Evolutionary conservation across 1,140 invertebrate genomes (phyloP), one percentile per base, ranked within the genome.

Genomic region (Arion vulgaris): DNA sequence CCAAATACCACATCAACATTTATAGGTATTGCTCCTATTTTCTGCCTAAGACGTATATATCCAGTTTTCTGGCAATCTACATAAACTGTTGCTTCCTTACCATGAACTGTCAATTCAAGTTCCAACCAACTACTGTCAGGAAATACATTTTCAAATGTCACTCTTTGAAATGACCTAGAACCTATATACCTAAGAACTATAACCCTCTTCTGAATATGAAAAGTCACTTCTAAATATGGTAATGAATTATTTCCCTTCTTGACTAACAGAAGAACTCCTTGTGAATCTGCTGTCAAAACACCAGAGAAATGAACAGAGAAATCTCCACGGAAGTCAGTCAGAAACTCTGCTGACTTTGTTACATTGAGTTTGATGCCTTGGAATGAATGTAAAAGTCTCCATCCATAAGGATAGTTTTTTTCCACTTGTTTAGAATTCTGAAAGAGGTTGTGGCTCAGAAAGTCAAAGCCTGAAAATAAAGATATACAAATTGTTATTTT

Each of bases 121-220:
- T 71, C 68, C 49, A 62, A 74, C 86, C 86, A 87, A 36, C 81
- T 62, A 15, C 39, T 36, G 32, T 78, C 38, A 36, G 85, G 84
- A 23, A 81, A 81, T 23, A 84, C 84, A 69, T 77, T 53, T 74
- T 62, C 36, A 41, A 86, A 32, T 0, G 57, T 80, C 11, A 85
- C 82, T 34, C 88, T 77, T 71, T 88, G 87, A 68, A 85, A 87
- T 19, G 88, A 89, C 66, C 32, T 82, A 5, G 74, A 79, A 19
- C 88, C 88, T 36, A 85, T 79, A 68, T 89, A 89, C 74, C 86
- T 83, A 11, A 89, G 49, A n/a, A 86, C 79, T 38, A 89, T 23
- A 32, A 79, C 69, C 34, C 74, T 80, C 23, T 78, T 84, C 23
- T 32, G 28, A 26, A 83, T 78, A 69, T 89, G 83, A 34, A 89